Evolutionary conservation across 2,113 vertebrate species (phyloP), one percentile per base, ranked within the genome.

Genomic region (Oncorhynchus mykiss): DNA sequence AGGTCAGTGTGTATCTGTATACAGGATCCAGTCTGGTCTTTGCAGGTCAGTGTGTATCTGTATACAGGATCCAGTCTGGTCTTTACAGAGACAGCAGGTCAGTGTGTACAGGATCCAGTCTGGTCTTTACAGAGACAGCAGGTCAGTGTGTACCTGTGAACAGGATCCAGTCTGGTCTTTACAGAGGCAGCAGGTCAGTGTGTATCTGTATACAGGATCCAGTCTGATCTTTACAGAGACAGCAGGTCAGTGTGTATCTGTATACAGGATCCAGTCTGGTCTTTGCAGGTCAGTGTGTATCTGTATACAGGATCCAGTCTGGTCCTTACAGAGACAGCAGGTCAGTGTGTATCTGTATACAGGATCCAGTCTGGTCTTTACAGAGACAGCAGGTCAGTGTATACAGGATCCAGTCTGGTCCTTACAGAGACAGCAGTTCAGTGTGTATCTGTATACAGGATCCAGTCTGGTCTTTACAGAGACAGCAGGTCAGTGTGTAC

Each of bases 71-170:
- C 31, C 31, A 34, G 31, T 29, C 29, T 29, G 29, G 29, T 24
- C 22, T 24, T 24, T 24, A 84, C 98, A 99, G 74, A 99, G 90
- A 85, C 96, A 97, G 92, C 98, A 99, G 77, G 97, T 91, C 34
- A 99, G 92, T 3, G 98, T 96, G 97, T 34, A 34, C 31, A 34
- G 31, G 31, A 5, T 34, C 31, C 31, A 34, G 31, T 29, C 29
- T 29, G 29, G 29, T 99, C 86, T 1, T 24, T 99, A 84, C 98
- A 99, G 74, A 99, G 90, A 85, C 96, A 97, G 92, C 98, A 99
- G 77, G 97, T 91, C 34, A 99, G 92, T 3, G 98, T 96, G 97
- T 97, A 99, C 72, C 98, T 93, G 83, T 96, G 99, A 86, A 99
- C 97, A 0, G 98, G 98, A 82, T 99, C 98, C 98, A 99, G 31